phyloP scores from a whole-genome alignment of 2,113 vertebrate species.

The Eolophus roseicapilla region DNA sequence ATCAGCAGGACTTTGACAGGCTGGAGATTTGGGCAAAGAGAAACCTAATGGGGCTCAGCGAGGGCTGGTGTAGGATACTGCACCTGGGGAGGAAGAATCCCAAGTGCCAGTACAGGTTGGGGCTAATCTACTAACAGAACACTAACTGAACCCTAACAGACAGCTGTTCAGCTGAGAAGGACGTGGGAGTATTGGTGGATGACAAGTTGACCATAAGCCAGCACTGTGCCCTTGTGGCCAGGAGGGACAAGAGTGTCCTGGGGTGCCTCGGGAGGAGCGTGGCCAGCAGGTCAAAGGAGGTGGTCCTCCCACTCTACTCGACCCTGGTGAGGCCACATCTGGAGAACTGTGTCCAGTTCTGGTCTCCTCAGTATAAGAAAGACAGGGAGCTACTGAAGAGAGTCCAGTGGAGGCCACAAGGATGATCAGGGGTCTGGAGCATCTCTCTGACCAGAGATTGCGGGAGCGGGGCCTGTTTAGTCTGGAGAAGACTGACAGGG shows the following conservation, averaged over 20 bases:
- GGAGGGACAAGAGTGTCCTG: background rate
- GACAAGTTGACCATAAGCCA: background rate
- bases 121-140: background rate
- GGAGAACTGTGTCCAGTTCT: background rate
- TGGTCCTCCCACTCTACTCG: background rate
- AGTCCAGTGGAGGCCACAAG: background rate
- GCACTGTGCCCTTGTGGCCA: background rate
- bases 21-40: background rate
- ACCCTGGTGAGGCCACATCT: background rate
- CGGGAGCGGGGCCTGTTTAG: background rate
- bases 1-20: background rate
- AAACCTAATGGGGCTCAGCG: background rate
- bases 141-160: background rate
- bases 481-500: background rate
- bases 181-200: background rate
- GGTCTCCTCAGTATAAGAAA: background rate
- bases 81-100: background rate
- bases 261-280: background rate
- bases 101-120: background rate
- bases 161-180: background rate
- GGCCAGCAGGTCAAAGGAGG: no score
- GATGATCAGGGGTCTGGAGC: background rate
- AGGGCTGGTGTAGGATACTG: background rate
- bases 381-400: background rate
- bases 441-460: background rate